Conservation (phyloP, 1,140 invertebrate genomes). For the Drusus annulatus region DNA sequence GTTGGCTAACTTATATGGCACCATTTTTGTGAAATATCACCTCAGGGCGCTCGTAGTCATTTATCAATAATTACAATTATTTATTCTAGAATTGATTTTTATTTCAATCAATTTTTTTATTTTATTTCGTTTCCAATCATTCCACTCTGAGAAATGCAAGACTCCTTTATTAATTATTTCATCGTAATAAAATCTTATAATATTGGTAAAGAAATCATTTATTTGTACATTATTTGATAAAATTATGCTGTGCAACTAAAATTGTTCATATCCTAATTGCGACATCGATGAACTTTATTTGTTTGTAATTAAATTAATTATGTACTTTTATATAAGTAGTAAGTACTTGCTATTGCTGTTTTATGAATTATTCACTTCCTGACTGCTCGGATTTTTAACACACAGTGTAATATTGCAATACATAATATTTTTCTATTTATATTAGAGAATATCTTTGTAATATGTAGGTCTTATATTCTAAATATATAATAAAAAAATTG, state of each 20-base stretch:
- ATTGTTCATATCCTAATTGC: neutral
- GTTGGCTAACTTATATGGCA: too few relatives aligned
- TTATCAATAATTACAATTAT: neutral
- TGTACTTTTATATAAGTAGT: neutral
- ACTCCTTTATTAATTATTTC: slow-evolving; percentile 1
- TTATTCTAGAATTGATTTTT: neutral
- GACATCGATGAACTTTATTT: slow-evolving; percentile 18
- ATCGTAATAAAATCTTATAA: neutral
- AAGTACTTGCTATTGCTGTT: neutral
- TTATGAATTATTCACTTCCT: neutral
- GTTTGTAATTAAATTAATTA: slow-evolving; percentile 15
- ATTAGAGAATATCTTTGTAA: slow-evolving; percentile 27
- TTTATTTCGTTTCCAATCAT: slow-evolving; percentile 8
- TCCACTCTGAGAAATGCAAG: slow-evolving; percentile 28
- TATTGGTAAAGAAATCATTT: neutral
- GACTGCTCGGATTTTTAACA: slow-evolving; percentile 24
- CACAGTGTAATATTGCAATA: slow-evolving; percentile 13
- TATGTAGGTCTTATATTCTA: slow-evolving; percentile 19
- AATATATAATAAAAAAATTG: slow-evolving; percentile 19
- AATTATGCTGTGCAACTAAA: slow-evolving; percentile 1
- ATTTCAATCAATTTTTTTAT: neutral
- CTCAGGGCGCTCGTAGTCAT: neutral
- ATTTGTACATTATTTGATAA: neutral
- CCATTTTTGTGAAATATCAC: too few relatives aligned
- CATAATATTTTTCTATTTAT: slow-evolving; percentile 31